Evolutionary conservation across 2,797 vertebrate species (phyloP).

Genomic region (Anguilla megastoma): DNA sequence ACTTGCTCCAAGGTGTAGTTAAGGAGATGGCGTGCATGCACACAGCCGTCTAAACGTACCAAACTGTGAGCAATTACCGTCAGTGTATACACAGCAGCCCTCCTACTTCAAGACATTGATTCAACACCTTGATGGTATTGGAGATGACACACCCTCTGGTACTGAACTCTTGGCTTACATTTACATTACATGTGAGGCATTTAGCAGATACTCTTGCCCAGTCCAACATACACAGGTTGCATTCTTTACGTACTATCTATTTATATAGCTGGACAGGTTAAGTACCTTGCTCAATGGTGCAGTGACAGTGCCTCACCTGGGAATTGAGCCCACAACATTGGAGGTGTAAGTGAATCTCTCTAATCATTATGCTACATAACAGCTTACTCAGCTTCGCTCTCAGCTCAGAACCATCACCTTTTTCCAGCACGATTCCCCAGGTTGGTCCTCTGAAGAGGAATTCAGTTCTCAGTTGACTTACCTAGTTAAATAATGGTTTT

Average conservation of each 20-base stretch:
- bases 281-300: background rate
- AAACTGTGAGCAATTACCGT: background rate
- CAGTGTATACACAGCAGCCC: background rate
- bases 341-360: background rate
- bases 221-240: background rate
- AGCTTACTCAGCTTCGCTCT: background rate
- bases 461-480: background rate
- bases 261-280: background rate
- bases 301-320: background rate
- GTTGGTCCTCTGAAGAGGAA: background rate
- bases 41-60: background rate
- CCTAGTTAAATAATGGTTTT: background rate
- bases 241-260: background rate
- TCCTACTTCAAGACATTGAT: background rate
- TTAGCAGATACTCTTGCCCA: too few relatives aligned
- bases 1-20: background rate
- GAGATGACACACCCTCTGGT: background rate
- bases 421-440: too few relatives aligned
- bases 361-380: background rate
- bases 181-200: background rate
- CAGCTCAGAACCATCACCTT: background rate
- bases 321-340: background rate
- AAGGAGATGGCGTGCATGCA: background rate
- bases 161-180: background rate
- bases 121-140: background rate